phyloP scores from a whole-genome alignment of 53 echinoderm and acorn worm species.

The Luidia sarsii region DNA sequence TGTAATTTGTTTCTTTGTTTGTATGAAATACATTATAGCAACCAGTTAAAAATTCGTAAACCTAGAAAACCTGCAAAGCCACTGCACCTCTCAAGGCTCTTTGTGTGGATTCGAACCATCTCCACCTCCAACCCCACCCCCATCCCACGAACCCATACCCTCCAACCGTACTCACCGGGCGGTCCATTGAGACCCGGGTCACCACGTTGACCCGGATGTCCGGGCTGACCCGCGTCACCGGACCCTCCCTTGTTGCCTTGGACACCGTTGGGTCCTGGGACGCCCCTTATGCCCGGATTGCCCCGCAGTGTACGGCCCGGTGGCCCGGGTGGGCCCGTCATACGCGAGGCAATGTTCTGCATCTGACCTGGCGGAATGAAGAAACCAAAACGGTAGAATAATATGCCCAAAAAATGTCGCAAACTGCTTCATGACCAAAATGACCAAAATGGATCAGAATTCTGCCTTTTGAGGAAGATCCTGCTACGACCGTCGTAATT shows the following conservation, averaged over 20 bases:
- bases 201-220: slow-evolving; percentile 27
- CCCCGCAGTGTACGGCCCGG: slow-evolving; percentile 47
- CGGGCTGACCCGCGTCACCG: slow-evolving; percentile 18
- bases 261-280: slow-evolving; percentile 15
- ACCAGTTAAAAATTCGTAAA: too few relatives aligned
- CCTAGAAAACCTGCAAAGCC: not conserved
- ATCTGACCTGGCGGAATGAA: slow-evolving; percentile 26
- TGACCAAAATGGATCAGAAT: too few relatives aligned
- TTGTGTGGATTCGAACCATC: not conserved
- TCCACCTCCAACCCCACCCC: too few relatives aligned
- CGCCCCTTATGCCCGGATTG: slow-evolving; percentile 31
- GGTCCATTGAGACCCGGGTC: slow-evolving; percentile 20
- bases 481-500: too few relatives aligned
- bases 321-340: slow-evolving; percentile 57
- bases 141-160: not conserved
- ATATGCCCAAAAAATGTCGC: too few relatives aligned
- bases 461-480: too few relatives aligned
- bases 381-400: too few relatives aligned
- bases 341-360: slow-evolving; percentile 42
- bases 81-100: too few relatives aligned
- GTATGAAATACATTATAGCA: too few relatives aligned
- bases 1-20: too few relatives aligned
- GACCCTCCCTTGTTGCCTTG: slow-evolving; percentile 33
- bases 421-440: too few relatives aligned
- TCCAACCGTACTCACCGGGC: slow-evolving; percentile 29